Evolutionary conservation across 2,113 vertebrate genomes (phyloP).

Genomic region (Sapajus apella): DNA sequence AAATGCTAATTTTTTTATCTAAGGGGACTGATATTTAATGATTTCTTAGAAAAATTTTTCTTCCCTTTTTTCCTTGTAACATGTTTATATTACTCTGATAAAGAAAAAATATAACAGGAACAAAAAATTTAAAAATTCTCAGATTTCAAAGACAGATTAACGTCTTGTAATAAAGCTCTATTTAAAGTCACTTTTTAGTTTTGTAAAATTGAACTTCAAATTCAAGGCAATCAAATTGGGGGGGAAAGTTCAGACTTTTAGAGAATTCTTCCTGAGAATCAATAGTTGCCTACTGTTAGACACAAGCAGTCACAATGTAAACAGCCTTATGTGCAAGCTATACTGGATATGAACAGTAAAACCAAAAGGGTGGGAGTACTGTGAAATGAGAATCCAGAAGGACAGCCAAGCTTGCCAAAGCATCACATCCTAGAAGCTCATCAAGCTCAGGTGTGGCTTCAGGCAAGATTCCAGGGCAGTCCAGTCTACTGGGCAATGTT

Average conservation of each 20-base stretch:
- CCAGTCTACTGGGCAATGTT: background rate
- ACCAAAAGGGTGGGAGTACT: background rate
- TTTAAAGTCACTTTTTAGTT: background rate
- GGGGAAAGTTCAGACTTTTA: background rate
- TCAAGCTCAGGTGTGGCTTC: background rate
- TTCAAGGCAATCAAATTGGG: background rate
- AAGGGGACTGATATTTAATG: background rate
- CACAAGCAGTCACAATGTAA: background rate
- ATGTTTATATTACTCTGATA: background rate
- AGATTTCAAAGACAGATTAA: background rate
- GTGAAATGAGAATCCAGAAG: background rate
- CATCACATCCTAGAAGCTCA: background rate
- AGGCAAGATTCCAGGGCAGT: background rate
- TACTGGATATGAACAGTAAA: background rate
- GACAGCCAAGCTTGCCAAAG: background rate
- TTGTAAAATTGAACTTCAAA: slow-evolving; percentile 2
- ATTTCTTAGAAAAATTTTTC: background rate
- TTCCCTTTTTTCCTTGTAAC: background rate
- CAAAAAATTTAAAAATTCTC: background rate
- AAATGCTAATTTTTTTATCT: background rate
- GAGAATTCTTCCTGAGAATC: background rate
- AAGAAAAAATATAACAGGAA: background rate
- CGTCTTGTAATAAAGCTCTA: background rate
- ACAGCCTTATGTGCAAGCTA: background rate
- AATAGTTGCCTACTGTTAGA: background rate